Percentiles rank a stretch among this genome's conserved stretches.
These are phyloP conservation scores for Eupithecia subumbrata DNA, from an alignment of 2,888 invertebrate species.

Conservation along the genomic window DNA sequence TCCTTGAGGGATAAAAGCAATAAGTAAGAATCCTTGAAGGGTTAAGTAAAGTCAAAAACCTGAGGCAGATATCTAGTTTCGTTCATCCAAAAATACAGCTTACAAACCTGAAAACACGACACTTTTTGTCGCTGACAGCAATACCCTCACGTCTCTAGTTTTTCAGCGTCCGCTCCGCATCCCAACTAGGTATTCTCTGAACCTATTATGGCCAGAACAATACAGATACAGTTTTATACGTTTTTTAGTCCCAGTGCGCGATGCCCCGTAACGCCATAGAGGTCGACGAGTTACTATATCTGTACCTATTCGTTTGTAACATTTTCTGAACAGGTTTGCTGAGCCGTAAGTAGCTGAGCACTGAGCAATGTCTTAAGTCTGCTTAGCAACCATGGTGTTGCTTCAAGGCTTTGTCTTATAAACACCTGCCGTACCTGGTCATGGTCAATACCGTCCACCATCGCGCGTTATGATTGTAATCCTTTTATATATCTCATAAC, in stretches of 20 bases:
- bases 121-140: slow-evolving; percentile 14
- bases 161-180: slow-evolving; percentile 20
- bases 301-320: slow-evolving; percentile 28
- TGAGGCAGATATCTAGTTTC: neutral
- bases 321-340: slow-evolving; percentile 34
- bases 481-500: neutral
- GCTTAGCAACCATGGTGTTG: neutral
- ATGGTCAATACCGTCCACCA: neutral
- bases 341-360: slow-evolving; percentile 5
- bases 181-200: slow-evolving; percentile 24
- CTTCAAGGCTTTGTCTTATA: slow-evolving; percentile 2
- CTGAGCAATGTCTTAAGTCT: neutral
- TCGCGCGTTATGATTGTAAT: neutral
- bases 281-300: slow-evolving; percentile 34
- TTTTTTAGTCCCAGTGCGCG: slow-evolving; percentile 26
- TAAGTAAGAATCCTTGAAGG: too few species aligned
- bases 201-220: slow-evolving; percentile 21
- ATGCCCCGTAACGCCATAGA: slow-evolving; percentile 34
- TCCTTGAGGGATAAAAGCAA: too few species aligned
- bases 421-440: neutral
- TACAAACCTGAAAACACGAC: slow-evolving; percentile 15
- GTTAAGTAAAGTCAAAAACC: too few species aligned
- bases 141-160: slow-evolving; percentile 19
- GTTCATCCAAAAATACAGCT: slow-evolving; percentile 1
- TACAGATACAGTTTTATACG: slow-evolving; percentile 21